Evolutionary conservation across 2,797 vertebrate genomes (phyloP).

Genomic region (Mustela erminea): DNA sequence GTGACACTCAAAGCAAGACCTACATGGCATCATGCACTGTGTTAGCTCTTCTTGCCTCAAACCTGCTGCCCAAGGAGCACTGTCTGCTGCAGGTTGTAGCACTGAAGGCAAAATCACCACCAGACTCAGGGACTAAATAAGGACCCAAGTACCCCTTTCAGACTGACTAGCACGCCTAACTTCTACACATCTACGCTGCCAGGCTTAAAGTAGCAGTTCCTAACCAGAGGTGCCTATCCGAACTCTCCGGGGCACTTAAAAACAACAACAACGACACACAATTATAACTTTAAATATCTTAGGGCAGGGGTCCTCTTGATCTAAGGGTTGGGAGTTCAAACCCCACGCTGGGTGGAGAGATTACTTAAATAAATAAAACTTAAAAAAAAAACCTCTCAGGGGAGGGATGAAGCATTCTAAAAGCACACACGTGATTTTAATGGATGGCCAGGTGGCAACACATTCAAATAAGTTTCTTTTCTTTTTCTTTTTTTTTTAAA

Average conservation of each 20-base stretch:
- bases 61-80: not conserved
- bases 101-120: not conserved
- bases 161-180: not conserved
- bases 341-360: not conserved
- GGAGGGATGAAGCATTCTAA: not conserved
- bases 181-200: not conserved
- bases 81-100: not conserved
- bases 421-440: not conserved
- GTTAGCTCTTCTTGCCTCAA: not conserved
- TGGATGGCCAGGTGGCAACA: not conserved
- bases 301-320: not conserved
- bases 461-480: not conserved
- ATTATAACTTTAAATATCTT: slow-evolving; percentile 1
- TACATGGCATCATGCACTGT: fast-evolving
- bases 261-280: not conserved
- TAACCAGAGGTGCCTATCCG: not conserved
- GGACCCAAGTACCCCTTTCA: not conserved
- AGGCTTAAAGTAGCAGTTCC: not conserved
- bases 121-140: not conserved
- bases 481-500: not conserved
- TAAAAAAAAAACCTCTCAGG: not conserved
- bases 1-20: not conserved
- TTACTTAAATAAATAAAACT: not conserved
- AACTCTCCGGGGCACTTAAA: not conserved
- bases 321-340: not conserved